A percentile compares a stretch with the other conserved stretches of the same genome.
Evolutionary conservation across 2,888 invertebrate genomes (phyloP).

Genomic region (Seladonia tumulorum): DNA sequence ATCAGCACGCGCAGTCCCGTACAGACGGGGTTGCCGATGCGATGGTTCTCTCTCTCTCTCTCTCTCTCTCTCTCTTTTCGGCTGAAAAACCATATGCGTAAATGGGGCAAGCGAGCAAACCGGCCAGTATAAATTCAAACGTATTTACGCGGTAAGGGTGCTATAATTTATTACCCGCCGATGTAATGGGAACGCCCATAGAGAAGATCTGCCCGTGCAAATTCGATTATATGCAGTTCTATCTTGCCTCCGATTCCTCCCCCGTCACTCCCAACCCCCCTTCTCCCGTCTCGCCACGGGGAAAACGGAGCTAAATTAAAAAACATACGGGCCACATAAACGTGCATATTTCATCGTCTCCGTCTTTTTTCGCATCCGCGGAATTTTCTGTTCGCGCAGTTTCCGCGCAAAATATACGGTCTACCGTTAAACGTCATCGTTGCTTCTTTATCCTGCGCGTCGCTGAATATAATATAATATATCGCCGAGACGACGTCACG

Average conservation of each 20-base stretch:
- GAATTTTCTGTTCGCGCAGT: constrained; percentile 18
- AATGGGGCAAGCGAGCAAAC: constrained; percentile 75
- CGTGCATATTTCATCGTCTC: constrained; percentile 51
- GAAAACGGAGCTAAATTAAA: constrained; percentile 62
- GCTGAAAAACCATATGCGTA: constrained; percentile 78
- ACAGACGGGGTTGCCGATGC: background rate
- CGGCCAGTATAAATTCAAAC: constrained; percentile 73
- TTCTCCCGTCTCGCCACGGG: constrained; percentile 10
- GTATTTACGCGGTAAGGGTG: constrained; percentile 72
- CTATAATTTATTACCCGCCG: constrained; percentile 74
- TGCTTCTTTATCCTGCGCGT: background rate
- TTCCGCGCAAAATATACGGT: constrained; percentile 9
- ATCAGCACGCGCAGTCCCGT: constrained; percentile 13
- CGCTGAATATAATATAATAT: constrained; percentile 13
- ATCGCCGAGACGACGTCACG: background rate
- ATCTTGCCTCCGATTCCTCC: constrained; percentile 56
- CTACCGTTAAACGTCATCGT: constrained; percentile 18
- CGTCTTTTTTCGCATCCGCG: constrained; percentile 26
- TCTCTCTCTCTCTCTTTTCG: constrained; percentile 1
- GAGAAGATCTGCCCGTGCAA: constrained; percentile 66
- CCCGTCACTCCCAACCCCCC: constrained; percentile 9
- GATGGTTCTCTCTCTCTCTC: background rate
- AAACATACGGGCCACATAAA: constrained; percentile 40
- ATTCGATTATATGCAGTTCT: constrained; percentile 70
- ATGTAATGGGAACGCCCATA: constrained; percentile 70